Conservation (phyloP, 2,113 vertebrate species). For the Archilochus colubris region DNA sequence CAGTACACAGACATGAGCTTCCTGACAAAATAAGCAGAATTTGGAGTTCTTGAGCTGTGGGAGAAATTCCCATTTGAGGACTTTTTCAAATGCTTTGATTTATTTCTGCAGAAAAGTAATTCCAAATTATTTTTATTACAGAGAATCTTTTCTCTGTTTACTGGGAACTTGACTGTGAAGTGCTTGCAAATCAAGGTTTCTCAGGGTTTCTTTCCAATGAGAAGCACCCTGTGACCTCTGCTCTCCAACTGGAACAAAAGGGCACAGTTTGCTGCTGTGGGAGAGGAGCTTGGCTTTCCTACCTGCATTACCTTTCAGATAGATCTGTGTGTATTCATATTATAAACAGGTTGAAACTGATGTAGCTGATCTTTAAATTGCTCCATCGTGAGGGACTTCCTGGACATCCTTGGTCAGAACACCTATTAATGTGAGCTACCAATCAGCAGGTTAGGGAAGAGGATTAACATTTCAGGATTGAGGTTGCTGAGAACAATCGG, state of each 20-base stretch:
- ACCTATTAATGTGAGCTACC: neutral
- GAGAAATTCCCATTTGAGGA: neutral
- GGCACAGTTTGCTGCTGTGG: neutral
- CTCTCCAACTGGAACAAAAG: neutral
- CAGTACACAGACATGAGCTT: neutral
- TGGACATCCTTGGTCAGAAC: neutral
- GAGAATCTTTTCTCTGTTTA: neutral
- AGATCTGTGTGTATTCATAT: neutral
- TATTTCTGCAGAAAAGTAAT: neutral
- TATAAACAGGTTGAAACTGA: neutral
- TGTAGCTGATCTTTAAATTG: neutral
- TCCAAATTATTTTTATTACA: neutral
- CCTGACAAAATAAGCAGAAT: neutral
- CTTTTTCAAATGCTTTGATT: neutral
- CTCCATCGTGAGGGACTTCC: neutral
- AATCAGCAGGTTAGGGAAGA: neutral
- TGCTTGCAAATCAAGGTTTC: neutral
- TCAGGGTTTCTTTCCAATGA: neutral
- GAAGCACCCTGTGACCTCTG: neutral
- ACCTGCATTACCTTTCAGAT: neutral
- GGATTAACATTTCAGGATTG: neutral
- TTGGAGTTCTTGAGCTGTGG: rapidly evolving
- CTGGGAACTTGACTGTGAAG: neutral
- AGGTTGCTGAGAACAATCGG: neutral
- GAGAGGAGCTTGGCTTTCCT: neutral